These are phyloP conservation scores for Motacilla tschutschensis DNA, from an alignment of 2,113 vertebrate genomes.

Conservation along the genomic window DNA sequence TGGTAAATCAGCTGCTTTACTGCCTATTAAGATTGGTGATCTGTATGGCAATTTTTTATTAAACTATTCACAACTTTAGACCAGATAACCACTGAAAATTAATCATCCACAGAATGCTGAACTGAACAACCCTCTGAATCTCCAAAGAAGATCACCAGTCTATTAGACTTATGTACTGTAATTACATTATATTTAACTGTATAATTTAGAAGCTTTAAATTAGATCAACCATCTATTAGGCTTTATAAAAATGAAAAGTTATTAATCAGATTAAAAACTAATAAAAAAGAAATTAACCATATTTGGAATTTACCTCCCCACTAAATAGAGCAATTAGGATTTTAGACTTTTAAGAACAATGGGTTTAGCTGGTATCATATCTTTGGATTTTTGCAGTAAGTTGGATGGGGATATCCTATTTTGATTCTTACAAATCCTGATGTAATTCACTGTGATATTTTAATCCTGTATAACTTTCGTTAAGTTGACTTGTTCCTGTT, in stretches of 20 bases:
- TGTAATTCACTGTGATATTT: neutral
- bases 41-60: conserved; percentile 47
- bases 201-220: conserved; percentile 72
- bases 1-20: conserved; percentile 37
- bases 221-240: conserved; percentile 60
- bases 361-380: neutral
- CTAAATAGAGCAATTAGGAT: neutral
- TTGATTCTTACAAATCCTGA: neutral
- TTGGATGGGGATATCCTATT: neutral
- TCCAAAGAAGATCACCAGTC: conserved; percentile 52
- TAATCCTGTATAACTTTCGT: neutral
- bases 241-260: conserved; percentile 59
- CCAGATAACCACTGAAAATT: conserved; percentile 66
- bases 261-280: conserved; percentile 64
- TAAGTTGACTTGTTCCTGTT: neutral
- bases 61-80: conserved; percentile 63
- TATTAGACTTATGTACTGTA: conserved; percentile 58
- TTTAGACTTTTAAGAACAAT: neutral
- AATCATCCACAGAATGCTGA: conserved; percentile 48
- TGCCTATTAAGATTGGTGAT: conserved; percentile 54
- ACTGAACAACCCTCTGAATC: conserved; percentile 53
- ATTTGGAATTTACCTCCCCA: neutral
- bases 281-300: conserved; percentile 55
- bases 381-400: neutral
- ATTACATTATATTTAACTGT: conserved; percentile 61